These are phyloP conservation scores for Lucinisca nassula DNA, from an alignment of 2,888 invertebrate species.

Conservation along the genomic window DNA sequence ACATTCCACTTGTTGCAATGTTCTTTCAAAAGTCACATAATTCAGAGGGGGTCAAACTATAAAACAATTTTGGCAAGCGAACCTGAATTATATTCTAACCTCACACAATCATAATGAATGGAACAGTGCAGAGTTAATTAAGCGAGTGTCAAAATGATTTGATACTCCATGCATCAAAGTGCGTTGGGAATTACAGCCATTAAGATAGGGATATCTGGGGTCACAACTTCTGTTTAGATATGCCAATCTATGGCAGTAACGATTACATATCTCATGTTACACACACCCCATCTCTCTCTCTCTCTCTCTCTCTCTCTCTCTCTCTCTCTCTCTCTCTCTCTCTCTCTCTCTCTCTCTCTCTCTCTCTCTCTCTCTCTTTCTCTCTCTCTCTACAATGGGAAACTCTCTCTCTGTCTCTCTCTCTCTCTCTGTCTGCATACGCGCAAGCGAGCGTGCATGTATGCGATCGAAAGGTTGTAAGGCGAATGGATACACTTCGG, in stretches of 20 bases:
- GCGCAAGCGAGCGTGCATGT: no score
- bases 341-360: background rate
- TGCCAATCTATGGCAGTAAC: background rate
- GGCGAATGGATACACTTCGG: no score
- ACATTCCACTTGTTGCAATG: no score
- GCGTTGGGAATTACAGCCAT: conserved; percentile 12
- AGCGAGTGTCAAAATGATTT: conserved; percentile 11
- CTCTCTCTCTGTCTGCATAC: no score
- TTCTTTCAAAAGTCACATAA: no score
- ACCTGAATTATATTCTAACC: no score
- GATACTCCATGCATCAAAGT: background rate
- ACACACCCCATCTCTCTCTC: background rate
- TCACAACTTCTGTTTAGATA: conserved; percentile 13
- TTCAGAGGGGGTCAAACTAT: no score
- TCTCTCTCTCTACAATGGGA: background rate
- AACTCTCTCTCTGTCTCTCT: no score
- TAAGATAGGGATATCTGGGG: background rate
- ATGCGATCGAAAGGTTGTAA: no score
- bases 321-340: background rate
- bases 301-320: background rate
- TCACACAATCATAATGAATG: no score
- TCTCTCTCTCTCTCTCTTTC: no score
- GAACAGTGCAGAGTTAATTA: conserved; percentile 16
- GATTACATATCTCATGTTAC: background rate
- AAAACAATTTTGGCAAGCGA: no score